Conservation (phyloP, 2,888 invertebrate genomes). For the Drosophila anceps region DNA sequence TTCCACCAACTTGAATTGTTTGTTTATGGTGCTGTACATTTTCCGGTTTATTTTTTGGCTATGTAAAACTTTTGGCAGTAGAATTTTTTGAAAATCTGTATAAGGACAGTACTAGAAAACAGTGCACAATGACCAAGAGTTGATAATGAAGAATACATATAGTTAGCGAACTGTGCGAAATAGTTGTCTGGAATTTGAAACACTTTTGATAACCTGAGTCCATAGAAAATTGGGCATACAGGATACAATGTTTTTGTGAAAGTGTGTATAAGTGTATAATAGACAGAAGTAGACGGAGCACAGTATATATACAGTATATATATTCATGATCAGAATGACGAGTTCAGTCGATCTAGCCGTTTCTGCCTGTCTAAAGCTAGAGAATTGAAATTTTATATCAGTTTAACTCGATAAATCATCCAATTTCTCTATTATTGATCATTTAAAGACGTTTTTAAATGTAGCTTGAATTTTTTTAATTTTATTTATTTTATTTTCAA, state of each 20-base stretch:
- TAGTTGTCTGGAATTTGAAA: not conserved
- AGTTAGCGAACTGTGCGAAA: not conserved
- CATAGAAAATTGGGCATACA: too few species aligned
- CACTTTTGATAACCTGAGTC: not conserved
- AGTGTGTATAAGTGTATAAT: not conserved
- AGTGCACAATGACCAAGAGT: not conserved
- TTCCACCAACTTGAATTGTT: not conserved
- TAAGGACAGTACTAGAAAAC: not conserved
- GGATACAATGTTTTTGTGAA: not conserved
- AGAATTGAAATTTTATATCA: not conserved
- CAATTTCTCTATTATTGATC: not conserved
- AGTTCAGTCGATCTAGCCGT: not conserved
- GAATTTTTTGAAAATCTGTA: not conserved
- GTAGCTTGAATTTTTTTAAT: too few species aligned
- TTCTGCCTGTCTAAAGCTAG: too few species aligned
- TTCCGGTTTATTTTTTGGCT: slow-evolving; percentile 6
- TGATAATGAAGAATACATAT: not conserved
- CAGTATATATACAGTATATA: not conserved
- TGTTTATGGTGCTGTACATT: slow-evolving; percentile 10
- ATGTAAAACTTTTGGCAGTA: not conserved
- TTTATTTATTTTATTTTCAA: too few species aligned
- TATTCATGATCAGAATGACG: not conserved
- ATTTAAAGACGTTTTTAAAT: not conserved
- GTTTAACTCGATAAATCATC: not conserved
- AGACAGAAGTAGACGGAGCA: too few species aligned